These are phyloP conservation scores for Cladopsammia gracilis DNA, from an alignment of 64 coral and sea anemone species.

Conservation along the genomic window DNA sequence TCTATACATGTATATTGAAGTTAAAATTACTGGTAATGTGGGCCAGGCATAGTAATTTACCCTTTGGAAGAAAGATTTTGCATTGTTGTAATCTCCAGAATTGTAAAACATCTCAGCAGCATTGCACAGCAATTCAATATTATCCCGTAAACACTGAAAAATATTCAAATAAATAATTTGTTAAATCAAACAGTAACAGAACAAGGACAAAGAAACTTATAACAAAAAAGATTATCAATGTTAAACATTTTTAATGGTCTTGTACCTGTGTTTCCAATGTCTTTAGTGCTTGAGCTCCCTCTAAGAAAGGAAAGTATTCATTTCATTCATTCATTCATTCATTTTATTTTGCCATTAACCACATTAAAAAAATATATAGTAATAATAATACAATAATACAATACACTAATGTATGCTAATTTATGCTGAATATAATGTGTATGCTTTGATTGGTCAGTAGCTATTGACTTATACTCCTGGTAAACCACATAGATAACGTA, in stretches of 20 bases:
- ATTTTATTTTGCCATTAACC: too few relatives aligned
- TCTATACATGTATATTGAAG: too few relatives aligned
- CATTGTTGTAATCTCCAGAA: slow-evolving; percentile 88
- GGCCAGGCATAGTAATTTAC: slow-evolving; percentile 23
- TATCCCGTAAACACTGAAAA: slow-evolving; percentile 80
- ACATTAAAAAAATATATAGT: too few relatives aligned
- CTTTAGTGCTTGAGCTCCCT: slow-evolving; percentile 88
- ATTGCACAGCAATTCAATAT: slow-evolving; percentile 90
- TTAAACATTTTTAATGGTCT: neutral
- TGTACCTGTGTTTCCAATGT: slow-evolving; percentile 90
- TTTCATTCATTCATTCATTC: too few relatives aligned
- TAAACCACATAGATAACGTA: too few relatives aligned
- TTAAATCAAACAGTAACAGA: neutral
- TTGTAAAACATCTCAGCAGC: slow-evolving; percentile 89
- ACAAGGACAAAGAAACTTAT: neutral
- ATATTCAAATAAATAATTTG: neutral
- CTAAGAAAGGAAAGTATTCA: slow-evolving; percentile 47
- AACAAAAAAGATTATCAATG: too few relatives aligned
- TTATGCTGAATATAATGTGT: too few relatives aligned
- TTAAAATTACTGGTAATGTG: too few relatives aligned
- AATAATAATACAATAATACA: too few relatives aligned
- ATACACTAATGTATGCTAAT: too few relatives aligned
- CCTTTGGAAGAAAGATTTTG: slow-evolving; percentile 84
- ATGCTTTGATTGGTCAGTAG: neutral
- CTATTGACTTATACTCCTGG: too few relatives aligned